These are phyloP conservation scores for Zoanthus sansibaricus DNA, from an alignment of 92 coral and sea anemone genomes.

Conservation along the genomic window DNA sequence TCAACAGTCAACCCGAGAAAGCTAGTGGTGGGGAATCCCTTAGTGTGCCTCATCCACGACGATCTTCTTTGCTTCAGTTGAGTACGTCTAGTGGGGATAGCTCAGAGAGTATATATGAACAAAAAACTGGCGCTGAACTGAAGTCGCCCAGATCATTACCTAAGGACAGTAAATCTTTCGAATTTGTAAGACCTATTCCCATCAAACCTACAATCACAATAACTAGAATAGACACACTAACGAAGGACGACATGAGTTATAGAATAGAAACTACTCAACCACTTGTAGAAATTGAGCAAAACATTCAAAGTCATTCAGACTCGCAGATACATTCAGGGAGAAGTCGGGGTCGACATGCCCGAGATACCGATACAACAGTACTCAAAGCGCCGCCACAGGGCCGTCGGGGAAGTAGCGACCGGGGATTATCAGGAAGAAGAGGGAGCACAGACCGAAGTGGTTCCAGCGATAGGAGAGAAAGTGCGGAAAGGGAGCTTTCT, in stretches of 20 bases:
- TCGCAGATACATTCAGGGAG: conserved; percentile 81
- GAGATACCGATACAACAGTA: conserved; percentile 23
- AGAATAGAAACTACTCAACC: conserved; percentile 66
- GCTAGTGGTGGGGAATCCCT: conserved; percentile 77
- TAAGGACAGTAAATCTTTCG: conserved; percentile 87
- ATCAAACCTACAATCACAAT: conserved; percentile 88
- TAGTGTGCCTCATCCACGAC: conserved; percentile 75
- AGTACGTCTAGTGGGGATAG: conserved; percentile 94
- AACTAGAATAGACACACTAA: conserved; percentile 84
- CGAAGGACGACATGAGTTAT: conserved; percentile 81
- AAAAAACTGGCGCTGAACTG: conserved; percentile 70
- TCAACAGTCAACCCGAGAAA: conserved; percentile 73
- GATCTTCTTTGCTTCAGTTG: conserved; percentile 80
- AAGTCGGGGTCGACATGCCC: conserved; percentile 73
- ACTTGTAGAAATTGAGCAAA: conserved; percentile 65
- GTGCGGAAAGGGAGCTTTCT: conserved; percentile 64
- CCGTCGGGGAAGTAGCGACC: conserved; percentile 55
- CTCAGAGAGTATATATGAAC: conserved; percentile 89
- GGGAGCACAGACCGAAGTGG: conserved; percentile 40
- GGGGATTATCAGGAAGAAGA: conserved; percentile 31
- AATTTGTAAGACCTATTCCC: conserved; percentile 96
- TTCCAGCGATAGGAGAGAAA: conserved; percentile 63
- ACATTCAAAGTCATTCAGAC: conserved; percentile 85
- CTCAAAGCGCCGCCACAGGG: conserved; percentile 46
- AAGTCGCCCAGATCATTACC: conserved; percentile 81